Evolutionary conservation across 1,140 invertebrate genomes (phyloP).

Genomic region (Epicauta chinensis): DNA sequence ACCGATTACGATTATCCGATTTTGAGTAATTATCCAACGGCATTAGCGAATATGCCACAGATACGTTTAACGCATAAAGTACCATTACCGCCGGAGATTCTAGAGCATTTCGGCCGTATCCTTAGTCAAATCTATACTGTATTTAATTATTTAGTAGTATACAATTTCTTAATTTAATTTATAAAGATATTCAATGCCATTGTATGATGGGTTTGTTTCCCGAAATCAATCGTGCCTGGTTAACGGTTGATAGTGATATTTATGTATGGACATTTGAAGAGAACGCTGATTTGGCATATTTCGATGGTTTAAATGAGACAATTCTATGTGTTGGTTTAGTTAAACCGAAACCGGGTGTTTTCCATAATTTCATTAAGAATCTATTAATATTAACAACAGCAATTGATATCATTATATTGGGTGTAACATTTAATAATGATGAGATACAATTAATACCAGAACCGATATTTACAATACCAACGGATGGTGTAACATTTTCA

Average conservation of each 20-base stretch:
- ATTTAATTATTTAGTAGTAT: conserved; percentile 1
- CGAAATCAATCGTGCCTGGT: conserved; percentile 92
- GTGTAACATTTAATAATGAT: conserved; percentile 54
- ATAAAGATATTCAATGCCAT: conserved; percentile 82
- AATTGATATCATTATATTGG: conserved; percentile 87
- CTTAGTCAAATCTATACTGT: no score
- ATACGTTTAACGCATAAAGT: conserved; percentile 76
- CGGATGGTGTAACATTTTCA: conserved; percentile 84
- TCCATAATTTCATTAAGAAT: conserved; percentile 89
- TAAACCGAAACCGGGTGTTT: conserved; percentile 78
- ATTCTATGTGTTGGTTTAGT: conserved; percentile 83
- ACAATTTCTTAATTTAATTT: conserved; percentile 22
- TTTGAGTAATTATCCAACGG: conserved; percentile 57
- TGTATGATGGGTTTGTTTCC: conserved; percentile 95
- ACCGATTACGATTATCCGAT: conserved; percentile 87
- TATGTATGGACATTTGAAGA: conserved; percentile 95
- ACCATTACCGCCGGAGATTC: conserved; percentile 82
- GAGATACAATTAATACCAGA: conserved; percentile 92
- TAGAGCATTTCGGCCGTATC: conserved; percentile 92
- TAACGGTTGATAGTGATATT: conserved; percentile 96
- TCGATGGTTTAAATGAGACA: conserved; percentile 85
- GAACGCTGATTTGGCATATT: conserved; percentile 85
- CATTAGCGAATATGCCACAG: conserved; percentile 66
- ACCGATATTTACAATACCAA: conserved; percentile 85
- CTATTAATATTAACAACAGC: conserved; percentile 86